These are phyloP conservation scores for Rhinogobio ventralis DNA, from an alignment of 2,797 vertebrate genomes.

Conservation along the genomic window DNA sequence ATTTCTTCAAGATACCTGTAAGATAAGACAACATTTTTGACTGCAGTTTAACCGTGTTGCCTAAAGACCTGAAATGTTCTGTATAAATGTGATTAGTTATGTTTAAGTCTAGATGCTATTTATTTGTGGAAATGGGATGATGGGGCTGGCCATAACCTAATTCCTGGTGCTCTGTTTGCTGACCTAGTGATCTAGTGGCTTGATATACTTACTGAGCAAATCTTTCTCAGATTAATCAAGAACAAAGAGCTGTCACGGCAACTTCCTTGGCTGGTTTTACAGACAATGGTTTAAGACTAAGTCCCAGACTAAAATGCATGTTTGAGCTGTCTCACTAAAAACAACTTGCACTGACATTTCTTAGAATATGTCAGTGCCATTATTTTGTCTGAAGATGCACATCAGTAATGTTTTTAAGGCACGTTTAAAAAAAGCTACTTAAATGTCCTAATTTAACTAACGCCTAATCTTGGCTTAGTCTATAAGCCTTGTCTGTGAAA, in stretches of 20 bases:
- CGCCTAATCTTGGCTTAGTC: too few species aligned
- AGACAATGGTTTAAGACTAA: too few species aligned
- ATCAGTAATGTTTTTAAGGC: too few species aligned
- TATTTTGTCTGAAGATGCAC: too few species aligned
- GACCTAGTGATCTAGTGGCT: conserved; percentile 51
- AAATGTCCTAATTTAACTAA: too few species aligned
- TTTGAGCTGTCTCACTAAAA: too few species aligned
- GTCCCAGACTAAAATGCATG: too few species aligned
- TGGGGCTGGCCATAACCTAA: conserved; percentile 40
- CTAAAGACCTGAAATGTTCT: not conserved
- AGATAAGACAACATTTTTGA: not conserved
- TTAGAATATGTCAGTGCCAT: too few species aligned
- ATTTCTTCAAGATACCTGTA: not conserved
- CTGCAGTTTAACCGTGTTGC: not conserved
- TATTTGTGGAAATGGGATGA: conserved; percentile 2
- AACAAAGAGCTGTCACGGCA: not conserved
- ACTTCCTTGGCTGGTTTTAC: not conserved
- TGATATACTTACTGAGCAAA: conserved; percentile 25
- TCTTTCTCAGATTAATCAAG: conserved; percentile 44
- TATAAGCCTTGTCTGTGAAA: too few species aligned
- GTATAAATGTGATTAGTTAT: not conserved
- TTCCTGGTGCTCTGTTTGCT: conserved; percentile 39
- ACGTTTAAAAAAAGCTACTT: too few species aligned
- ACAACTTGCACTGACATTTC: too few species aligned
- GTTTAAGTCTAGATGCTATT: conserved; percentile 13